phyloP scores from a whole-genome alignment of 2,113 vertebrate species.

The Arvicanthis niloticus region DNA sequence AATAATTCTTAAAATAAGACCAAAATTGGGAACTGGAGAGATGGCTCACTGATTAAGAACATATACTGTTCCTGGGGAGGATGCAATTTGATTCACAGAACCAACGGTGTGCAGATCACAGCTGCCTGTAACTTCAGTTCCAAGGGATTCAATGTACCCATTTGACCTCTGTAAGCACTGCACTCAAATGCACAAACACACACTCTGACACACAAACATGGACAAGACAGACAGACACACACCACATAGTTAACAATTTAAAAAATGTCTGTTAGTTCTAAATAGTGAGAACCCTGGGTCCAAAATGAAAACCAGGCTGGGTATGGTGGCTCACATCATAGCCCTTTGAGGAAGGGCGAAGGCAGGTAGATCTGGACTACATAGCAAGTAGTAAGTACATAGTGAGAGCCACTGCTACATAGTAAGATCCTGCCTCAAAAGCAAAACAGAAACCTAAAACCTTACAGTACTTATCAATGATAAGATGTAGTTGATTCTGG shows the following conservation, averaged over 20 bases:
- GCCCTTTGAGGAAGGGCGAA: neutral
- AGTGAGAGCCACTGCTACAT: neutral
- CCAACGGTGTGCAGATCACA: neutral
- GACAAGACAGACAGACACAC: neutral
- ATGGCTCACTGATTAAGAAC: neutral
- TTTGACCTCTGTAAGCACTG: neutral
- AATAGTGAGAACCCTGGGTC: neutral
- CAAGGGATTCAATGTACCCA: neutral
- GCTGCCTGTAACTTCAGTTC: neutral
- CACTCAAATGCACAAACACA: neutral
- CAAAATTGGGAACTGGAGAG: neutral
- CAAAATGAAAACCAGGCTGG: neutral
- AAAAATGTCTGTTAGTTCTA: neutral
- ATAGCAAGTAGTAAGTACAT: neutral
- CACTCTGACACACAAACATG: neutral
- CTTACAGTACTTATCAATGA: neutral
- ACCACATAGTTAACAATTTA: neutral
- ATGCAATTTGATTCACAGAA: neutral
- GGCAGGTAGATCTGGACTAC: neutral
- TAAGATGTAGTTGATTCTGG: neutral
- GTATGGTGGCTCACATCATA: neutral
- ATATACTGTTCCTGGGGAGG: neutral
- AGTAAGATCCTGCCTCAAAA: neutral
- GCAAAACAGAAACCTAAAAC: neutral
- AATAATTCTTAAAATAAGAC: neutral